Conservation (phyloP, 2,888 invertebrate genomes). For the Rhaphigaster nebulosa region DNA sequence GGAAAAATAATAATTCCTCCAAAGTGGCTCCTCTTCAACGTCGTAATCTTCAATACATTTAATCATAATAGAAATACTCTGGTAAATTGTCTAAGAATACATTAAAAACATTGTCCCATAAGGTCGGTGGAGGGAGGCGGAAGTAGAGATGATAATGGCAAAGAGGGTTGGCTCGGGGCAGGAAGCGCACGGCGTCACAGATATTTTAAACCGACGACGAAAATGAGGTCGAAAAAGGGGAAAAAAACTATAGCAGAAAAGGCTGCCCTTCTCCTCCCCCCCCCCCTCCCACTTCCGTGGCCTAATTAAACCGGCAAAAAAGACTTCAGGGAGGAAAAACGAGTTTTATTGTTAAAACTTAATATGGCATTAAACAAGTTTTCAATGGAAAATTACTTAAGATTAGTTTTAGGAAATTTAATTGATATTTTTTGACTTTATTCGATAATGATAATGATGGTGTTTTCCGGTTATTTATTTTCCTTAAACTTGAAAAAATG, state of each 20-base stretch:
- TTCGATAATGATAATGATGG: not conserved
- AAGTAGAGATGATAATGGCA: not conserved
- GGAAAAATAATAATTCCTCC: too few species aligned
- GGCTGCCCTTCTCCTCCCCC: too few species aligned
- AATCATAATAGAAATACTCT: too few species aligned
- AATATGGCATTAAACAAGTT: constrained; percentile 10
- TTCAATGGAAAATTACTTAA: not conserved
- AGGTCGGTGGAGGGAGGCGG: not conserved
- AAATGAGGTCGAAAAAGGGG: not conserved
- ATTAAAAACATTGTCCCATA: not conserved
- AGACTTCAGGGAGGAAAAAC: not conserved
- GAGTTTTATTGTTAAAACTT: not conserved
- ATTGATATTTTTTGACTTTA: not conserved
- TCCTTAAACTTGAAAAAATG: too few species aligned
- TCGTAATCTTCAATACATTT: too few species aligned
- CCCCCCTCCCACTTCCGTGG: not conserved
- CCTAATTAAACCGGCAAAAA: not conserved
- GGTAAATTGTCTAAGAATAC: too few species aligned
- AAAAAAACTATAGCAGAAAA: not conserved
- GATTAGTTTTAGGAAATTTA: not conserved
- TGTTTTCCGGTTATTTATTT: not conserved
- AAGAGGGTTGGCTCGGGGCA: too few species aligned
- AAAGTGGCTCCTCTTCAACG: too few species aligned
- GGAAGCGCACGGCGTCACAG: too few species aligned
- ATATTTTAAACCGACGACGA: not conserved